Conservation (phyloP, 1,140 invertebrate genomes). For the Fopius arisanus region DNA sequence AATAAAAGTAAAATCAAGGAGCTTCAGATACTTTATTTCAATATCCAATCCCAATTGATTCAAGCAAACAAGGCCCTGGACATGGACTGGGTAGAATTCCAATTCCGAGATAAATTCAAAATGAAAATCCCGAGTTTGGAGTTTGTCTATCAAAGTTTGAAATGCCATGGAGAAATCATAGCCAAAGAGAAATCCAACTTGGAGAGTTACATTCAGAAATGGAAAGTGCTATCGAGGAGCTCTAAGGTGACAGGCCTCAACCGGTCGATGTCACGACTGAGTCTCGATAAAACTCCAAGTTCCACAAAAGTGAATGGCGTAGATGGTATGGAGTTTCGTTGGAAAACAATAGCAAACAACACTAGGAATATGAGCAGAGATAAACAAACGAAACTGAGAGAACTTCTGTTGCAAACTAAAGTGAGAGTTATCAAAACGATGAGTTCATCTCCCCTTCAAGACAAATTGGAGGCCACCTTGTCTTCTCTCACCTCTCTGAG, state of each 20-base stretch:
- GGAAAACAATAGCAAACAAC: conserved; percentile 50
- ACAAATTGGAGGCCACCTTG: conserved; percentile 54
- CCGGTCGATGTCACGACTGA: conserved; percentile 50
- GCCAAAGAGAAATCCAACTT: conserved; percentile 46
- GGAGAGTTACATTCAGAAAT: conserved; percentile 44
- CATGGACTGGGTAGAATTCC: conserved; percentile 54
- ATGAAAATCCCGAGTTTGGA: conserved; percentile 60
- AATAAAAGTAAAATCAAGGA: conserved; percentile 54
- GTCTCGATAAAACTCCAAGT: conserved; percentile 31
- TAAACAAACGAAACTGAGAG: conserved; percentile 51
- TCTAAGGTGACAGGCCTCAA: conserved; percentile 43
- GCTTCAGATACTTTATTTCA: conserved; percentile 54
- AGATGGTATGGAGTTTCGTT: conserved; percentile 50
- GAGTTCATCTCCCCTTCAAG: conserved; percentile 50
- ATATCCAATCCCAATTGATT: conserved; percentile 59
- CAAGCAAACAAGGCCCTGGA: conserved; percentile 60
- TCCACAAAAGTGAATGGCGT: conserved; percentile 33
- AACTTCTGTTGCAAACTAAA: conserved; percentile 44
- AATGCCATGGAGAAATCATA: conserved; percentile 55
- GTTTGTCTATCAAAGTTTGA: conserved; percentile 56
- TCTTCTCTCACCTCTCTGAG: conserved; percentile 46
- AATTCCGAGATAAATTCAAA: conserved; percentile 41
- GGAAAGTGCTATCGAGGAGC: conserved; percentile 41
- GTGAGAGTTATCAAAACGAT: conserved; percentile 49
- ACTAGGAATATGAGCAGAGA: conserved; percentile 46